Conservation (phyloP, 2,113 vertebrate species). For the Probosciger aterrimus region DNA sequence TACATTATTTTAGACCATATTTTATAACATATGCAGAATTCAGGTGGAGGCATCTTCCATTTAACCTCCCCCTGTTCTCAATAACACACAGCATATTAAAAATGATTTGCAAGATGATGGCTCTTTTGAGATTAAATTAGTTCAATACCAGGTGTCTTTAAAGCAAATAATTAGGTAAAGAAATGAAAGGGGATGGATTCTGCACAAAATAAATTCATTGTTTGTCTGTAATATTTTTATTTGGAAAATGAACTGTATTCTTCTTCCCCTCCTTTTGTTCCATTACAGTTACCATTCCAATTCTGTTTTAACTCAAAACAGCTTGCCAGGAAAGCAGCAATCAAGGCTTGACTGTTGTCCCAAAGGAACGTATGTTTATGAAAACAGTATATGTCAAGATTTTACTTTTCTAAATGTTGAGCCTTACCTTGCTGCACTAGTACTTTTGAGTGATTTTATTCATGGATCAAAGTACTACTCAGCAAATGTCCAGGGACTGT, state of each 20-base stretch:
- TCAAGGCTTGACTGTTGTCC: not conserved
- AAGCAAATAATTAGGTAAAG: not conserved
- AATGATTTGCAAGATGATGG: not conserved
- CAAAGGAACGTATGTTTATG: not conserved
- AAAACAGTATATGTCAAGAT: conserved; percentile 18
- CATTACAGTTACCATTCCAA: not conserved
- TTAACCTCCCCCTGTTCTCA: not conserved
- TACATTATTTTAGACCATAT: not conserved
- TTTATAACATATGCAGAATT: not conserved
- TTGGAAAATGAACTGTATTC: not conserved
- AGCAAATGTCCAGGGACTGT: conserved; percentile 30
- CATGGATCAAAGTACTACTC: conserved; percentile 27
- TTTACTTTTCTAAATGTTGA: conserved; percentile 11
- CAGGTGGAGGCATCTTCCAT: not conserved
- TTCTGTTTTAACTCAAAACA: not conserved
- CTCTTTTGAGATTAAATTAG: not conserved
- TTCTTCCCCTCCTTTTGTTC: not conserved
- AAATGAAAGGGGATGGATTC: not conserved
- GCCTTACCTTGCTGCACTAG: not conserved
- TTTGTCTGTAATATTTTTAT: not conserved
- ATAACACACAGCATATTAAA: not conserved
- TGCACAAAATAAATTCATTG: not conserved
- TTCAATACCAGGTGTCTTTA: not conserved
- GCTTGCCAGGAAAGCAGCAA: not conserved
- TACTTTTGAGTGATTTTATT: conserved; percentile 15